Evolutionary conservation across 2,888 invertebrate species (phyloP).

Genomic region (Ormyrus rosae): DNA sequence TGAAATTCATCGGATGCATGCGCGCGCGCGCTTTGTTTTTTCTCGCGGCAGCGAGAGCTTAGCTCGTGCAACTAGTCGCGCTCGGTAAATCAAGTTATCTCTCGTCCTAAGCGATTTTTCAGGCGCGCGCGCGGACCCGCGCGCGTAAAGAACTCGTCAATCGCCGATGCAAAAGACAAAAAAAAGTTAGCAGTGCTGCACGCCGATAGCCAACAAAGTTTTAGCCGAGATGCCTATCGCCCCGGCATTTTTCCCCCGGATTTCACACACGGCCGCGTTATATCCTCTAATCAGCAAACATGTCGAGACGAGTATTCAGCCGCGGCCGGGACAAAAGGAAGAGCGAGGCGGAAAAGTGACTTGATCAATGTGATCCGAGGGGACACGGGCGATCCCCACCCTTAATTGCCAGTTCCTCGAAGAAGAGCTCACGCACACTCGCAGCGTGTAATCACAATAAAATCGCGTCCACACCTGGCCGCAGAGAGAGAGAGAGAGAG

Average conservation of each 20-base stretch:
- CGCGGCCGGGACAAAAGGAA: constrained; percentile 14
- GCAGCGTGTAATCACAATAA: constrained; percentile 62
- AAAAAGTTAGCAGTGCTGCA: neutral
- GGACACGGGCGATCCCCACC: constrained; percentile 19
- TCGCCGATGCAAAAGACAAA: constrained; percentile 1
- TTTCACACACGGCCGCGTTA: constrained; percentile 14
- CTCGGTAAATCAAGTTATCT: constrained; percentile 47
- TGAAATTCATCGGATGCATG: constrained; percentile 14
- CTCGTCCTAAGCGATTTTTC: constrained; percentile 42
- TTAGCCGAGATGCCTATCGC: neutral
- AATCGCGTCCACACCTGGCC: constrained; percentile 54
- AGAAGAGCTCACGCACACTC: constrained; percentile 26
- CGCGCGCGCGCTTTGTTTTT: neutral
- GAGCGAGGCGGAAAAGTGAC: constrained; percentile 27
- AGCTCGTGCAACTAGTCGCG: constrained; percentile 2
- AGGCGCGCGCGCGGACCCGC: neutral
- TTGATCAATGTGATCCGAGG: constrained; percentile 21
- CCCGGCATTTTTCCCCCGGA: neutral
- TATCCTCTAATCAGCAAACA: constrained; percentile 49
- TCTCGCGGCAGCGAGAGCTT: neutral
- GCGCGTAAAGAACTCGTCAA: constrained; percentile 38
- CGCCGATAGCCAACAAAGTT: constrained; percentile 15
- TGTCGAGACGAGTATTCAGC: constrained; percentile 43
- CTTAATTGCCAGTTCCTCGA: constrained; percentile 50
- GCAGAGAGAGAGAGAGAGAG: constrained; percentile 5